phyloP scores from a whole-genome alignment of 2,797 vertebrate genomes.

The Malurus splendens region DNA sequence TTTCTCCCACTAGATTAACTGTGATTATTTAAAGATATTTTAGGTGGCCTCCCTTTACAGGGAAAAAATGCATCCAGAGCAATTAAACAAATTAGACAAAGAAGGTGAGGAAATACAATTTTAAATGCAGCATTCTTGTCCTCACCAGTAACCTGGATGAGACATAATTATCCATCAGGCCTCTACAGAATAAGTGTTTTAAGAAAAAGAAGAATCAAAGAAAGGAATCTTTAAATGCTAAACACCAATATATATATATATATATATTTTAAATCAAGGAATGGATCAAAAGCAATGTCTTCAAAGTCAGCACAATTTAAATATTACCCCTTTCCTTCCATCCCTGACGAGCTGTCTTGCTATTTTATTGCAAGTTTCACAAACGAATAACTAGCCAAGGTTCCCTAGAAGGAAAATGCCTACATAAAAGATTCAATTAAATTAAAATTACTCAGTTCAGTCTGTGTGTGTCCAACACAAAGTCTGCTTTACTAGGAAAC shows the following conservation, averaged over 20 bases:
- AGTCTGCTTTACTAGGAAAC: conserved; percentile 17
- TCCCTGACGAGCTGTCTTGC: conserved; percentile 32
- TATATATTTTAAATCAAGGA: background rate
- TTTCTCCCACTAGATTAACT: background rate
- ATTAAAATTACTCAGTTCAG: conserved; percentile 42
- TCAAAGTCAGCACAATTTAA: conserved; percentile 46
- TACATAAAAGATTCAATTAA: conserved; percentile 53
- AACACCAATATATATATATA: background rate
- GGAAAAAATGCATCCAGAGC: background rate
- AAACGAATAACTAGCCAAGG: conserved; percentile 38
- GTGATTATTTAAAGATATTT: background rate
- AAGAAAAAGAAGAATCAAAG: background rate
- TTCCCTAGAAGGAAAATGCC: conserved; percentile 50
- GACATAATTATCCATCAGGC: background rate
- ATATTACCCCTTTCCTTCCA: conserved; percentile 27
- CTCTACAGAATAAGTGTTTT: background rate
- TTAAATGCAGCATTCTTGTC: background rate
- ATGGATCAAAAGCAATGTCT: conserved; percentile 1
- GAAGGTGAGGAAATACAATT: background rate
- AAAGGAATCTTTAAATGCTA: background rate
- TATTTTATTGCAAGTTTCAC: conserved; percentile 51
- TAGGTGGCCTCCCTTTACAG: background rate
- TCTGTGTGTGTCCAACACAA: conserved; percentile 16
- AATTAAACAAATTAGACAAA: background rate
- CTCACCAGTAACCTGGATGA: background rate